Conservation (phyloP, 2,113 vertebrate species). For the Dolichallabes microphthalmus region DNA sequence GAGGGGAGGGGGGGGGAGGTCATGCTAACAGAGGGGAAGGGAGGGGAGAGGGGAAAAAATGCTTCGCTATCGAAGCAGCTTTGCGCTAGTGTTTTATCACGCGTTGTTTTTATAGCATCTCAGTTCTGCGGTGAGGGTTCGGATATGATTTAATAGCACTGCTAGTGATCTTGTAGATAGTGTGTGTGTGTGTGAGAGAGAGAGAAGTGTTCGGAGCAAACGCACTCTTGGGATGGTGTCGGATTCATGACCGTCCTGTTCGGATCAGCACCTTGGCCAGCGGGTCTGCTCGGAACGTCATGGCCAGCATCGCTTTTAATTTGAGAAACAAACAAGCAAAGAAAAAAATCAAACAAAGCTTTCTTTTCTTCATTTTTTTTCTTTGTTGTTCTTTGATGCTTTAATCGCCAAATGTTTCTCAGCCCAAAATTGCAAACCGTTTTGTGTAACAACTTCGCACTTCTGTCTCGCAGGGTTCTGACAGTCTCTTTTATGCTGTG, state of each 20-base stretch:
- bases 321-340: no score
- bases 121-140: background rate
- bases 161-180: background rate
- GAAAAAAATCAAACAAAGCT: no score
- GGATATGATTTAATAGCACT: background rate
- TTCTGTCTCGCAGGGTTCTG: slow-evolving; percentile 16
- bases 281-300: background rate
- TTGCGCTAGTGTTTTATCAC: background rate
- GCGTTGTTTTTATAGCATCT: background rate
- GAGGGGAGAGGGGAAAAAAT: no score
- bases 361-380: background rate
- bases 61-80: background rate
- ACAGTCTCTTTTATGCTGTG: background rate
- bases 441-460: slow-evolving; percentile 6
- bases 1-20: no score
- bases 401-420: background rate
- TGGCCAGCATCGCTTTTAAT: background rate
- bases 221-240: background rate
- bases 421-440: background rate
- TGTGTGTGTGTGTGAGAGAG: background rate
- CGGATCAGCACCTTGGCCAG: slow-evolving; percentile 16
- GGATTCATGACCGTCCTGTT: background rate
- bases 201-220: background rate
- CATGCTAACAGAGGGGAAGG: no score
- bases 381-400: background rate